Evolutionary conservation across 2,888 invertebrate species (phyloP), one percentile per base, ranked within the genome.

Genomic region (Galeruca laticollis): DNA sequence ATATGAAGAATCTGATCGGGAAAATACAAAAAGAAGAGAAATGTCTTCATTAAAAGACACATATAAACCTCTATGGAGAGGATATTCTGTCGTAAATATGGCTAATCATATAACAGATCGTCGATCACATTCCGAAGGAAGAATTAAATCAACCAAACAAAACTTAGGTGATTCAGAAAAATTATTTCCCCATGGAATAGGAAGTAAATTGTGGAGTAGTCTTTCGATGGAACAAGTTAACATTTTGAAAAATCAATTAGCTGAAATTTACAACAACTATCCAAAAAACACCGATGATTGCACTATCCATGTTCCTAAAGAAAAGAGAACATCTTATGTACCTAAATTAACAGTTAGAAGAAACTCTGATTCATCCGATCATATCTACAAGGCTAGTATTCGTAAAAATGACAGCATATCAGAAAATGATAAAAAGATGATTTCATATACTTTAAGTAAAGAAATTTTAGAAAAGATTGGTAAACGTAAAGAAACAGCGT

Each of bases 21-120:
- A 90, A 81, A 80, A 88, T 79, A 78, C 85, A 70, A 85, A 82
- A 66, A 82, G 85, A 61, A 80, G 83, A 15, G 86, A 87, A 60
- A 80, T 87, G 8, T 84, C 85, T 13, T 85, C 86, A 8, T 70
- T 75, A 15, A 91, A 90, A 82, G 94, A 94, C 76, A 88, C 89
- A 0, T 94, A 94, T 80, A 94, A 93, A 82, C 93, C 94, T 2
- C 86, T 94, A 31, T 95, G 95, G 95, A 87, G 95, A 54, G 95
- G 94, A 8, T 93, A 89, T 74, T 94, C 95, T 11, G 95, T 95
- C 0, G 90, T 91, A 1, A 93, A 94, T 86, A 88, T 94, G 57
- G 94, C 94, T 0, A 90, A 89, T 73, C 90, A 88, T 71, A 90
- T 94, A 80, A 89, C 90, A 62, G 90, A 88, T 77, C 90, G 88